phyloP scores from a whole-genome alignment of 2,888 invertebrate species.

The Silvanus unidentatus region DNA sequence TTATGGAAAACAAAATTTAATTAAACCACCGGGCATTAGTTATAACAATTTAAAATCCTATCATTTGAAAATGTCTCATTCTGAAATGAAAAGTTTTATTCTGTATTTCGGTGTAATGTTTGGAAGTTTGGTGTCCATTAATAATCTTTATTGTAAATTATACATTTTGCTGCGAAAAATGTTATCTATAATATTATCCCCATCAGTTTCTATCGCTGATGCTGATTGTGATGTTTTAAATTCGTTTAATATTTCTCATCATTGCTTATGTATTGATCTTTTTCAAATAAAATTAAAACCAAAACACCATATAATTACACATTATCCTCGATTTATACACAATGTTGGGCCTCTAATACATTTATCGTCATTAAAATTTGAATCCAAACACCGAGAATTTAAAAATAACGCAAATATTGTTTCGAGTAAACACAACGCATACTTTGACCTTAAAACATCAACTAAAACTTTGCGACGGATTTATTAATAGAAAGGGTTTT shows the following conservation, averaged over 20 bases:
- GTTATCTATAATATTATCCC: conserved; percentile 12
- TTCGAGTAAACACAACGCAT: conserved; percentile 9
- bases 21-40: conserved; percentile 18
- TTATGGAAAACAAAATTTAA: conserved; percentile 8
- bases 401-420: conserved; percentile 10
- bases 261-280: conserved; percentile 10
- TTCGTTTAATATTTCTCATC: too few relatives aligned
- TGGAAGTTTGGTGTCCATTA: conserved; percentile 18
- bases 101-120: conserved; percentile 17
- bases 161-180: conserved; percentile 16
- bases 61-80: conserved; percentile 17
- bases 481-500: background rate
- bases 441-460: conserved; percentile 12
- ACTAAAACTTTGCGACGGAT: conserved; percentile 5
- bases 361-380: conserved; percentile 13
- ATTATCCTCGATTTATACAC: conserved; percentile 16
- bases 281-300: conserved; percentile 17
- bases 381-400: conserved; percentile 12
- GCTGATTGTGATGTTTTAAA: conserved; percentile 10
- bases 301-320: conserved; percentile 16
- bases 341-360: conserved; percentile 14
- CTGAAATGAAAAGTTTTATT: conserved; percentile 19
- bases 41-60: conserved; percentile 15
- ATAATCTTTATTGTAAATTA: conserved; percentile 20
- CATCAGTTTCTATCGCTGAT: conserved; percentile 1